Evolutionary conservation across 2,797 vertebrate genomes (phyloP), one percentile per base, ranked within the genome.

Genomic region (Borostomias antarcticus): DNA sequence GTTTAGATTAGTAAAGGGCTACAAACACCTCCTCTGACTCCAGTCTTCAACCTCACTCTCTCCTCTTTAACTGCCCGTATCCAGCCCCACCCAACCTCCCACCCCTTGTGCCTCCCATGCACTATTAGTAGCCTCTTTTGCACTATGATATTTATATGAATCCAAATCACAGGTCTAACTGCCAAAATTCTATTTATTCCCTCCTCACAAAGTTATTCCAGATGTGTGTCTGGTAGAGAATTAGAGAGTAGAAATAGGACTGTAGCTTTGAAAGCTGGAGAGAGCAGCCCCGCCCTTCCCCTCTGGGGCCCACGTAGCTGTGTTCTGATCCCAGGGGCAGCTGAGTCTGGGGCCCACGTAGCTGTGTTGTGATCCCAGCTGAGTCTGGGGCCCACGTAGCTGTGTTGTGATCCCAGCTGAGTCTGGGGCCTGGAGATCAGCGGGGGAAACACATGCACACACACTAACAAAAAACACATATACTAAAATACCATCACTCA

Each of bases 161-260:
- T 47, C 65, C 69, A 82, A 84, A 86, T 86, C 72, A 84, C 76
- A 86, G 82, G 65, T 69, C 35, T 50, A 52, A 2, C 26, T 71
- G 77, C 84, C 84, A 84, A 60, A 57, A 64, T 77, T 70, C 68
- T 65, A 77, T 66, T 80, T 68, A 68, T 32, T 69, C 43, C 69
- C 77, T 74, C 72, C 61, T 37, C 43, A 51, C 62, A 74, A 71
- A 80, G 74, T 70, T 54, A 58, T 76, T 66, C 70, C 84, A 86
- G 81, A 84, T 82, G 81, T 83, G 64, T 48, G 47, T 54, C 30
- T 30, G 10, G 19, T 59, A 66, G 28, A 58, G 70, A 61, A 81
- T 81, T 80, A 82, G 65, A 86, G 74, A 69, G 63, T 33, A 53
- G 70, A 48, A 30, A 47, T 26, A 21, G 45, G 32, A 26, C 26